phyloP scores from a whole-genome alignment of 1,140 invertebrate species.

The Diabrotica undecimpunctata region DNA sequence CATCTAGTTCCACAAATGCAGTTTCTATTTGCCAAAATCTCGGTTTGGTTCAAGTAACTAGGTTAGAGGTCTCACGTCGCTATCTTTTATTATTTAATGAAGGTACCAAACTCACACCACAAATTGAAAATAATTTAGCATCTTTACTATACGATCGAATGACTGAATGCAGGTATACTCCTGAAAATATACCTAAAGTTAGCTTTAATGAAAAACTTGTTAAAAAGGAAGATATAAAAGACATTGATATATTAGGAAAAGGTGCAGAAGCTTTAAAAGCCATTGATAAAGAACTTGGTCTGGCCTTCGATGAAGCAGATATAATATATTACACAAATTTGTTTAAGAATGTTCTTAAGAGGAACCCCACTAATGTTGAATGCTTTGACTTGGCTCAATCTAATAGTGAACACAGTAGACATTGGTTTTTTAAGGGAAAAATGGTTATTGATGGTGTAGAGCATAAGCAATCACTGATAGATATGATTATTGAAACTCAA shows the following conservation, averaged over 20 bases:
- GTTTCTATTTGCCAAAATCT: conserved; percentile 88
- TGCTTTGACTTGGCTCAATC: conserved; percentile 98
- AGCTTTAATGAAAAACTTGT: conserved; percentile 67
- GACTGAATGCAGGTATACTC: conserved; percentile 72
- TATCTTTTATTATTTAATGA: conserved; percentile 65
- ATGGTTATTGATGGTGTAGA: conserved; percentile 81
- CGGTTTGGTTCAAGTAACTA: conserved; percentile 65
- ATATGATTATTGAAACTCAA: conserved; percentile 92
- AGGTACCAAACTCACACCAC: conserved; percentile 40
- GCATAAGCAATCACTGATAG: conserved; percentile 77
- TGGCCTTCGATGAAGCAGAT: conserved; percentile 87
- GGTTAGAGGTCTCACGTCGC: conserved; percentile 78
- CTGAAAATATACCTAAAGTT: conserved; percentile 65
- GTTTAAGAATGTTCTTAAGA: conserved; percentile 74
- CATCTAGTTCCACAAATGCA: conserved; percentile 91
- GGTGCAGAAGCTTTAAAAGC: conserved; percentile 77
- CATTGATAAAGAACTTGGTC: conserved; percentile 80
- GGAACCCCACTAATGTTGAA: conserved; percentile 96
- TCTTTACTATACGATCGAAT: conserved; percentile 74
- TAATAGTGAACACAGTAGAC: conserved; percentile 90
- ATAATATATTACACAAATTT: conserved; percentile 81
- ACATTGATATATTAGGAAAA: conserved; percentile 73
- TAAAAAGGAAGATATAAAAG: conserved; percentile 46
- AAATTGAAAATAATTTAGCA: conserved; percentile 54
- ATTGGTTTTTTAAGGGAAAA: conserved; percentile 91